Base-by-base conservation (phyloP, 53 echinoderm and acorn worm species). In the Echinarachnius parma region DNA sequence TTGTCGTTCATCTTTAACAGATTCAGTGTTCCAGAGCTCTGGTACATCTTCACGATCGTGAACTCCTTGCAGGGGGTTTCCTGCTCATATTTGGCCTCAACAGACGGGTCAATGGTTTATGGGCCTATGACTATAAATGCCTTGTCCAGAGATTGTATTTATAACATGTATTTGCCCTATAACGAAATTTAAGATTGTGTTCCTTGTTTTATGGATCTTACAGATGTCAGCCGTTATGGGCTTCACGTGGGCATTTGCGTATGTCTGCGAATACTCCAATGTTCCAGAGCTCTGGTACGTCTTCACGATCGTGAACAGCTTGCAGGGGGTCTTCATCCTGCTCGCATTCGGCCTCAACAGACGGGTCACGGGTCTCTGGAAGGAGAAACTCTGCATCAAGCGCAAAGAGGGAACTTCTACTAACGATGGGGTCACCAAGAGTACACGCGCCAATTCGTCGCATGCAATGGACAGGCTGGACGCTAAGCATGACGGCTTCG, bases 191-290 rank as follows among this genome's bases (percentile, higher is more conserved):
- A n/a, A n/a, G n/a, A n/a, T n/a, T n/a, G n/a, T n/a, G n/a, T n/a
- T n/a, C n/a, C n/a, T n/a, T n/a, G n/a, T n/a, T n/a, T n/a, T n/a
- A n/a, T n/a, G n/a, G n/a, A n/a, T n/a, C n/a, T 37, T 56, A n/a
- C 67, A 86, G 86, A 33, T 86, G 5, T 74, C 86, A 10, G 36
- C 59, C 19, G 75, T 86, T 34, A 86, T 86, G 86, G 86, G 86
- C 28, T 86, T 86, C 42, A 86, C 86, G 13, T 86, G 86, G 86
- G 50, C 76, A 7, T 60, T 86, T 22, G 76, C 65, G 18, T 86
- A 76, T 67, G 66, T 86, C 29, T 75, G 80, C 33, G 64, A 80
- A 18, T 81, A 80, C 60, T 30, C 39, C 44, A 28, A 39, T 15
- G 25, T 81, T 57, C 65, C 47, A 56, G 75, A 61, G 36, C 80